Evolutionary conservation across 1,140 invertebrate genomes (phyloP).

Genomic region (Lineus longissimus): DNA sequence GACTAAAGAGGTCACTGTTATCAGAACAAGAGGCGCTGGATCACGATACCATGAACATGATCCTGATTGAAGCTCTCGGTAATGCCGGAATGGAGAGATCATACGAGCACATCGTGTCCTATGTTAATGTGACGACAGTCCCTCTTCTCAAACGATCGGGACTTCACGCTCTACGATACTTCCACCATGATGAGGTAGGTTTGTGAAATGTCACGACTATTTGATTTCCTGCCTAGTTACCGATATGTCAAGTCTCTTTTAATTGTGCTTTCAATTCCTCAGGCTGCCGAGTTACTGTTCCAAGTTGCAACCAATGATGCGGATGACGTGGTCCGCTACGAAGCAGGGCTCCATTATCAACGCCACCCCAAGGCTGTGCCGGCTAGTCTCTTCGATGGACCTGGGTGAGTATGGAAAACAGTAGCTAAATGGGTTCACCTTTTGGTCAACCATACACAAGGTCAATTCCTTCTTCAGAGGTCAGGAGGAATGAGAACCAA

Average conservation of each 20-base stretch:
- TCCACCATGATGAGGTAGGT: constrained; percentile 22
- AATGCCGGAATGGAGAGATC: constrained; percentile 22
- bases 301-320: constrained; percentile 26
- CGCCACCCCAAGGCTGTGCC: constrained; percentile 19
- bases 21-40: constrained; percentile 15
- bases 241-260: too few species aligned
- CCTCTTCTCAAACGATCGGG: constrained; percentile 26
- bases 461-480: too few species aligned
- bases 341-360: constrained; percentile 22
- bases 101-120: constrained; percentile 16
- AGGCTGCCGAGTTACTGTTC: constrained; percentile 25
- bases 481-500: too few species aligned
- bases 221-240: too few species aligned
- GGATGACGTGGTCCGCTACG: constrained; percentile 27
- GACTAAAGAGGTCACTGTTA: constrained; percentile 17
- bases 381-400: too few species aligned
- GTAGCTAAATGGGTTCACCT: too few species aligned
- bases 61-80: constrained; percentile 23
- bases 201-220: too few species aligned
- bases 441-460: too few species aligned
- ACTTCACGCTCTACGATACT: constrained; percentile 23
- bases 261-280: too few species aligned
- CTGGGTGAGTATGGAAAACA: too few species aligned
- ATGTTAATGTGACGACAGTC: constrained; percentile 19
- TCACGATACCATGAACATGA: constrained; percentile 19